phyloP scores from a whole-genome alignment of 1,140 invertebrate species.

The Cepaea nemoralis region DNA sequence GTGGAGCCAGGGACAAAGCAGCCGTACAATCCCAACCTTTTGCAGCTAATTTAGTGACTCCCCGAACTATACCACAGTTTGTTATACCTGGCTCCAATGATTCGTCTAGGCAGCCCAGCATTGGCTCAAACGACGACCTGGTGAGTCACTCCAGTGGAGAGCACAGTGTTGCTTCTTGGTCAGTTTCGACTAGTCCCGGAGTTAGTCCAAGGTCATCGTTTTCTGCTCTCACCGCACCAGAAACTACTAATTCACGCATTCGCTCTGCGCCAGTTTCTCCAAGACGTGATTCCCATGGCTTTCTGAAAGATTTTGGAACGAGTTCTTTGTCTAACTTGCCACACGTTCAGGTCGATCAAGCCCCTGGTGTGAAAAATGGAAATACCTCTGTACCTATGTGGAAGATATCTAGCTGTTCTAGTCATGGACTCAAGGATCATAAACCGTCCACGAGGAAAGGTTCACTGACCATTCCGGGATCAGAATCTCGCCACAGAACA shows the following conservation, averaged over 20 bases:
- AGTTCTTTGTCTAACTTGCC: constrained; percentile 43
- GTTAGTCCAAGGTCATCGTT: constrained; percentile 51
- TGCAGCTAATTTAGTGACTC: constrained; percentile 54
- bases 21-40: constrained; percentile 24
- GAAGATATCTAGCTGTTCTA: constrained; percentile 4
- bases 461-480: constrained; percentile 28
- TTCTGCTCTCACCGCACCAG: constrained; percentile 51
- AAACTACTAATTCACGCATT: constrained; percentile 42
- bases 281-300: constrained; percentile 51
- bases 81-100: constrained; percentile 65
- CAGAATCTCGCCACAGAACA: constrained; percentile 1
- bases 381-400: background rate
- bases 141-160: constrained; percentile 47
- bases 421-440: constrained; percentile 50
- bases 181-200: constrained; percentile 53
- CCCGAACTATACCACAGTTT: constrained; percentile 65
- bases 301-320: constrained; percentile 44
- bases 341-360: constrained; percentile 29
- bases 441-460: constrained; percentile 17
- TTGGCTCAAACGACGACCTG: constrained; percentile 56
- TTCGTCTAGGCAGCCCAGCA: constrained; percentile 58
- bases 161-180: constrained; percentile 49
- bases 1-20: constrained; percentile 10
- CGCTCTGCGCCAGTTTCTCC: constrained; percentile 62
- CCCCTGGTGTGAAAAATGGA: background rate